These are phyloP conservation scores for Polypedilum vanderplanki DNA, from an alignment of 1,140 invertebrate genomes.

Conservation along the genomic window DNA sequence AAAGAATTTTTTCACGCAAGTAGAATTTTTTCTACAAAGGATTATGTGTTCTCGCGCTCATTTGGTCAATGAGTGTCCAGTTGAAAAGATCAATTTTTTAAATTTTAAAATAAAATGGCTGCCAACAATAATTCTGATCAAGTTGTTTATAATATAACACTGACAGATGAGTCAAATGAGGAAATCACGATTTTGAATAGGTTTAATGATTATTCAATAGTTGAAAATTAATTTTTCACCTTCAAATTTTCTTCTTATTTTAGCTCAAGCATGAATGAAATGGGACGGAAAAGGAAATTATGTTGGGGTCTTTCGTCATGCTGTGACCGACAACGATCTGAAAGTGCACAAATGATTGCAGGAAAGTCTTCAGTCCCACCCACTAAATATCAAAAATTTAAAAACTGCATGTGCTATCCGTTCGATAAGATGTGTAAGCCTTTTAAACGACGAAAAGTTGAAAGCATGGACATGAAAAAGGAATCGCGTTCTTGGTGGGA, in stretches of 20 bases:
- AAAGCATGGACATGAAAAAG: background rate
- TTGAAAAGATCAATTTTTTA: background rate
- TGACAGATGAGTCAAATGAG: background rate
- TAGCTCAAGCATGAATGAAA: slow-evolving; percentile 15
- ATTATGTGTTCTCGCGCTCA: background rate
- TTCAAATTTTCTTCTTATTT: background rate
- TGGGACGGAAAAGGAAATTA: background rate
- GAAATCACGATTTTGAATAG: background rate
- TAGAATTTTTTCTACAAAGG: background rate
- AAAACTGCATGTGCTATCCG: background rate
- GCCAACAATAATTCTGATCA: background rate
- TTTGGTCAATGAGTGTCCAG: slow-evolving; percentile 20
- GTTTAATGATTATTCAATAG: background rate
- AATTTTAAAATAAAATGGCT: background rate
- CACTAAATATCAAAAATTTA: background rate
- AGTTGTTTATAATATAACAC: slow-evolving; percentile 11
- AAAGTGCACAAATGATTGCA: slow-evolving; percentile 1
- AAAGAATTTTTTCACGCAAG: background rate
- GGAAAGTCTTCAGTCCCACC: background rate
- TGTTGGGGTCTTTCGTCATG: background rate
- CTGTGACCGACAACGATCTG: background rate
- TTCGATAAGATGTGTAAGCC: background rate
- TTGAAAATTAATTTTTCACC: background rate
- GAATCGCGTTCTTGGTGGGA: background rate
- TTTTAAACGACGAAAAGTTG: slow-evolving; percentile 22